Evolutionary conservation across 2,888 invertebrate genomes (phyloP).

Genomic region (Argyresthia goedartella): DNA sequence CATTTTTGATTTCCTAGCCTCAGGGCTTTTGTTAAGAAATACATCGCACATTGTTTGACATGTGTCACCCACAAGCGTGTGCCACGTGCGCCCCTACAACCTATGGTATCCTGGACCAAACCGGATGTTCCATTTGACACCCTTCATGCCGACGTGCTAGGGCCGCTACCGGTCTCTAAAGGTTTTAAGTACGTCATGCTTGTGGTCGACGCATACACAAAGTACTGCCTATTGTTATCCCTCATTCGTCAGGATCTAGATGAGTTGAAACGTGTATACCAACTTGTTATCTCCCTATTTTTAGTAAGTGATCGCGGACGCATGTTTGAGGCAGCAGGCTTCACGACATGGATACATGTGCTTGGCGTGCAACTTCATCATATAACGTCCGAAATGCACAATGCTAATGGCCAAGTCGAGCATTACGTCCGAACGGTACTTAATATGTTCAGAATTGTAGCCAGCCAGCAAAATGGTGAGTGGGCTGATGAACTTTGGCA

Average conservation of each 20-base stretch:
- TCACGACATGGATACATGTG: not conserved
- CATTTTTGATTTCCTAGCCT: constrained; percentile 8
- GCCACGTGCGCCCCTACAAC: constrained; percentile 5
- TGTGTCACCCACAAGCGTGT: constrained; percentile 1
- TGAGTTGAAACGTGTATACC: constrained; percentile 1
- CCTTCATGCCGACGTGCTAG: constrained; percentile 6
- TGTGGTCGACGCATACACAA: constrained; percentile 6
- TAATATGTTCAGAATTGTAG: constrained; percentile 10
- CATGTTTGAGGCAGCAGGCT: constrained; percentile 6
- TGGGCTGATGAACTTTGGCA: constrained; percentile 4
- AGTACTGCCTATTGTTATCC: constrained; percentile 3
- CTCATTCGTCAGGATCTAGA: constrained; percentile 3
- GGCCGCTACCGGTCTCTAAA: constrained; percentile 5
- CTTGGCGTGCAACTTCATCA: constrained; percentile 10
- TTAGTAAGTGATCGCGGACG: constrained; percentile 8
- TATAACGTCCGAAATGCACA: constrained; percentile 16
- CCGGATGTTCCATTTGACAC: constrained; percentile 7
- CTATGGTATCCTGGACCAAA: constrained; percentile 6
- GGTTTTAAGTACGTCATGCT: constrained; percentile 5
- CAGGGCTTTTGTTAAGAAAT: constrained; percentile 4
- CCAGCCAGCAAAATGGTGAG: not conserved
- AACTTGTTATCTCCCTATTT: constrained; percentile 5
- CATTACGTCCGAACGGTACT: constrained; percentile 13
- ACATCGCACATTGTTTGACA: constrained; percentile 1
- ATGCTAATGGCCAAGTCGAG: constrained; percentile 15